Base-by-base conservation (phyloP, 2,113 vertebrate species). In the Corythornis vintsioides region DNA sequence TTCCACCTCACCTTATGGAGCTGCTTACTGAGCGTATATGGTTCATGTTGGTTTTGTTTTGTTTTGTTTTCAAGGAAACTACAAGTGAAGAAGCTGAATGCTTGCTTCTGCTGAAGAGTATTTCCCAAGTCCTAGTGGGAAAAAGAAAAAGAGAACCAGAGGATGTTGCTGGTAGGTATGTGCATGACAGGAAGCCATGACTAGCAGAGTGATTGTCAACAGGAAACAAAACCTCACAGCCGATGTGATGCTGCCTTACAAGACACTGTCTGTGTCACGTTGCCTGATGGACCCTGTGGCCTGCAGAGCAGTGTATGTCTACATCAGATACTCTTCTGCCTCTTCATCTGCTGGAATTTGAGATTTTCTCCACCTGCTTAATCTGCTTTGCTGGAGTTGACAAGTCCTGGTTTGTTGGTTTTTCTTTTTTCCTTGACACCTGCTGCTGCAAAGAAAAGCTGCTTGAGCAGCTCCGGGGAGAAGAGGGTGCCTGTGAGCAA, bases 121-220 rank as follows among this genome's bases (percentile, higher is more conserved):
- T 91, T 93, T 89, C 83, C 55, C 69, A 82, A 35, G 56, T 72
- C 73, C 67, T 70, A 53, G 38, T 6, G 5, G 16, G 66, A 86
- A 89, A 91, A 76, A 60, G 60, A 63, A 78, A 57, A 65, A 52
- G 64, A 79, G 66, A 77, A 88, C 28, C 4, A 2, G 83, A 92
- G 75, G 82, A 92, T 73, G 88, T 73, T 93, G 86, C 88, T 42
- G 45, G 57, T 72, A 89, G 86, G 74, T 87, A 53, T 42, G 76
- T 66, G 35, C 71, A 60, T 72, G 88, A 89, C 75, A 93, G 93
- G 94, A 95, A 93, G 86, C 81, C 78, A 78, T 86, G 93, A 82
- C 82, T 89, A 90, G 89, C 52, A 79, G 45, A 28, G 31, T 50
- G 40, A 71, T 10, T 87, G 86, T 88, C 93, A 94, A 92, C 93